Evolutionary conservation across 2,797 vertebrate genomes (phyloP).

Genomic region (Amazona ochrocephala): DNA sequence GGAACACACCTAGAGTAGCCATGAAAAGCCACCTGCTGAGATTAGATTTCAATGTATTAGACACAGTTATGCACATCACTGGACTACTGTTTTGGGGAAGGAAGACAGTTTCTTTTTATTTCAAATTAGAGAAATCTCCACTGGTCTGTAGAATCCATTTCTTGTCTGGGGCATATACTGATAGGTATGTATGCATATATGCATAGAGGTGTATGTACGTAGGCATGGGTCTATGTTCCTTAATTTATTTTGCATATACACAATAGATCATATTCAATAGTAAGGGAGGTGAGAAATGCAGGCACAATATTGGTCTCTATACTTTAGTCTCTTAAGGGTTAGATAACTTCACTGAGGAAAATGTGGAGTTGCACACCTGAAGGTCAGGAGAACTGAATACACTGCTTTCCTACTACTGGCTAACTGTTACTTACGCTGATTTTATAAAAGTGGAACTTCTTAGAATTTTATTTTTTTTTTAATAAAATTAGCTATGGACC

Average conservation of each 20-base stretch:
- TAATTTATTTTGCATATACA: neutral
- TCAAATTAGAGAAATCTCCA: neutral
- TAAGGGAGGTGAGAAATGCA: neutral
- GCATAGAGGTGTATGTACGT: neutral
- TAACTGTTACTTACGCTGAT: fast-evolving
- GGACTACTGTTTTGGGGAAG: neutral
- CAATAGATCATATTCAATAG: neutral
- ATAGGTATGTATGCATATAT: neutral
- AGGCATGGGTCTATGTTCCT: neutral
- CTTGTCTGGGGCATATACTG: neutral
- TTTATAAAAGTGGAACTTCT: neutral
- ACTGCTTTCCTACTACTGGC: fast-evolving
- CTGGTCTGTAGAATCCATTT: neutral
- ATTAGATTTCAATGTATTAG: neutral
- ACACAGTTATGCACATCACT: neutral
- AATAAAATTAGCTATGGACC: fast-evolving
- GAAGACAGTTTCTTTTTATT: neutral
- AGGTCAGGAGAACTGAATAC: neutral
- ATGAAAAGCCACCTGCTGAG: neutral
- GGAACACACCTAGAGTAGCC: neutral
- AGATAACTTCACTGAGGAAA: neutral
- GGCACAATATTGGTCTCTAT: neutral
- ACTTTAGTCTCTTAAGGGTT: fast-evolving
- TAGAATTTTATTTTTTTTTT: neutral
- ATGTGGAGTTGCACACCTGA: fast-evolving